Evolutionary conservation across 2,888 invertebrate species (phyloP), one percentile per base, ranked within the genome.

Genomic region (Halocaridina rubra): DNA sequence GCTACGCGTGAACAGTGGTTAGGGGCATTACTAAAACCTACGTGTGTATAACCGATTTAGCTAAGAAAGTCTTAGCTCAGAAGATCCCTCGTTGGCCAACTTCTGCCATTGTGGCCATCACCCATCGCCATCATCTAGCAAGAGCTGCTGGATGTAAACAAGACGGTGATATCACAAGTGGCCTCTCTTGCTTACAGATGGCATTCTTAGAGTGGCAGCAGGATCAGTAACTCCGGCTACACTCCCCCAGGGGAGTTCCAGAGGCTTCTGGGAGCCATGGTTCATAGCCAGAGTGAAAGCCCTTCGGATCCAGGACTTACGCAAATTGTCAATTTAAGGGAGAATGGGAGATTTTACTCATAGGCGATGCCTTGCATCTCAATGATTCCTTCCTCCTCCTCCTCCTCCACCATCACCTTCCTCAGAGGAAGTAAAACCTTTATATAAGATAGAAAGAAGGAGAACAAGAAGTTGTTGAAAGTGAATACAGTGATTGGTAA

Each of bases 181-280:
- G 57, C n/a, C 71, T 24, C 22, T 32, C 80, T 30, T 72, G 80
- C 72, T 71, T 80, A 80, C 80, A 80, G 80, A 80, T 80, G 72
- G 59, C 72, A 22, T 27, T 69, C 72, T 80, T 80, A 72, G 32
- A 22, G 10, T 32, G 32, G 57, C 22, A 80, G 32, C 30, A 69
- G 80, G 80, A 80, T 80, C 80, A 72, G 24, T 71, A 24, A 71
- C 72, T 30, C 71, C n/a, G n/a, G 71, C n/a, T 69, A n/a, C n/a
- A n/a, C n/a, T 71, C 32, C 16, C 71, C 53, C 53, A 53, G 53
- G 53, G 53, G 53, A 32, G 71, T 29, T 33, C 33, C 33, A 33
- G 4, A 33, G 29, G 30, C 76, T 29, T 30, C 76, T 27, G 57
- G n/a, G 13, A 30, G 29, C 30, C 71, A 32, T 33, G 71, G 33